Conservation (phyloP, 2,113 vertebrate species). For the Passer domesticus region DNA sequence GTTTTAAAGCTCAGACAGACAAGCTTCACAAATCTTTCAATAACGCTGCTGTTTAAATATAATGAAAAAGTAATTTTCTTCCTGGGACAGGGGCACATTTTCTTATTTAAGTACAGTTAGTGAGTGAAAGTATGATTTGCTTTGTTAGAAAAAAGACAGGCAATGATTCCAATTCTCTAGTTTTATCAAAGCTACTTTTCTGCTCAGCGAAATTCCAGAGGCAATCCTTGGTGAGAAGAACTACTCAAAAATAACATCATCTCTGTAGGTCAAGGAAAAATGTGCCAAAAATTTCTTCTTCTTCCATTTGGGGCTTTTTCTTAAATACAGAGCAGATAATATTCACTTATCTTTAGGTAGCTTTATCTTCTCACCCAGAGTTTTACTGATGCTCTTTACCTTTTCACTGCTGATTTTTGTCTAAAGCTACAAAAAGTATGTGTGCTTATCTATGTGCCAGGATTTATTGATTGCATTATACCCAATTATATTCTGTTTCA, state of each 20-base stretch:
- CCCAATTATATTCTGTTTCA: neutral
- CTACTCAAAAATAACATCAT: neutral
- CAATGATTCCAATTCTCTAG: neutral
- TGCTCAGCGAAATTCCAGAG: neutral
- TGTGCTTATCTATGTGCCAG: neutral
- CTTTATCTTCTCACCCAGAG: neutral
- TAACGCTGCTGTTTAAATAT: neutral
- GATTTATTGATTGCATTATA: neutral
- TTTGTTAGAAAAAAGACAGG: neutral
- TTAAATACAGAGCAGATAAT: neutral
- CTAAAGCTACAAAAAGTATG: neutral
- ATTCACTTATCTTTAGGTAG: neutral
- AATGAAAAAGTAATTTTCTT: slow-evolving; percentile 1
- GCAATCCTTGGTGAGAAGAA: neutral
- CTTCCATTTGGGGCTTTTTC: neutral
- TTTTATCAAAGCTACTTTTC: neutral
- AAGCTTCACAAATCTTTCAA: neutral
- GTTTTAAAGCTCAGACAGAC: neutral
- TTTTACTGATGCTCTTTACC: neutral
- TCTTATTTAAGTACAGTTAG: neutral
- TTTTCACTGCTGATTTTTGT: neutral
- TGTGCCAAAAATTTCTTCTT: neutral
- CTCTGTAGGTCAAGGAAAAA: neutral
- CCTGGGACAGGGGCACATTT: neutral
- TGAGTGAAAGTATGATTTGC: neutral